Base-by-base conservation (phyloP, 92 coral and sea anemone species). In the Nematostella vectensis region DNA sequence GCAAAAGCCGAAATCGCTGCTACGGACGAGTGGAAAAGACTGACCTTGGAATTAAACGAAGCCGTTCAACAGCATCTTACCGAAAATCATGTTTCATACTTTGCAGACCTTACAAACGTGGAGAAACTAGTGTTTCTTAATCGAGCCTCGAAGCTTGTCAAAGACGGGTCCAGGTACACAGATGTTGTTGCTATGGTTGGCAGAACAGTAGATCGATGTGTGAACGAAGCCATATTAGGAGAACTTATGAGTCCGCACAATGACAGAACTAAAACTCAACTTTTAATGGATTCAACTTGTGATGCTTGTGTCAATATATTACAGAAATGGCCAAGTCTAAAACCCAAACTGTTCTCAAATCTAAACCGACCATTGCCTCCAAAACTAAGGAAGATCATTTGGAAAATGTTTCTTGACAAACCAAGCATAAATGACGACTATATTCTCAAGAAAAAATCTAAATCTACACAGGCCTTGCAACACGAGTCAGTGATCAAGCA, bases 11-110 rank as follows among this genome's bases (percentile, higher is more conserved):
- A 80, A 59, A 39, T 85, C 53, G n/a, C 48, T 44, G 68, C 52
- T 65, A 74, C 94, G n/a, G 47, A 28, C 16, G 94, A 85, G 40
- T 85, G 94, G 94, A 76, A 70, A 51, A 74, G 75, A 29, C 68
- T 85, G 20, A 68, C 78, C 23, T 70, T 88, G 22, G 83, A 80
- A 48, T 65, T 85, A 22, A 67, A 74, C 42, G 88, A 80, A 59
- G 94, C 88, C 51, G 76, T 85, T 37, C 80, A 80, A 71, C 94
- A 85, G 21, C 94, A 85, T 64, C 83, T 85, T 36, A 57, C 81
- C 9, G 94, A 85, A 25, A 85, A 65, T 50, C 94, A 67, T 36
- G 80, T 81, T 20, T 80, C 86, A 19, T 70, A 65, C 65, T 85
- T 85, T 69, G 69, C 88, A 55, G 88, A 80, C 61, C 83, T 85